These are phyloP conservation scores for Riparia riparia DNA, from an alignment of 2,113 vertebrate genomes.

Conservation along the genomic window DNA sequence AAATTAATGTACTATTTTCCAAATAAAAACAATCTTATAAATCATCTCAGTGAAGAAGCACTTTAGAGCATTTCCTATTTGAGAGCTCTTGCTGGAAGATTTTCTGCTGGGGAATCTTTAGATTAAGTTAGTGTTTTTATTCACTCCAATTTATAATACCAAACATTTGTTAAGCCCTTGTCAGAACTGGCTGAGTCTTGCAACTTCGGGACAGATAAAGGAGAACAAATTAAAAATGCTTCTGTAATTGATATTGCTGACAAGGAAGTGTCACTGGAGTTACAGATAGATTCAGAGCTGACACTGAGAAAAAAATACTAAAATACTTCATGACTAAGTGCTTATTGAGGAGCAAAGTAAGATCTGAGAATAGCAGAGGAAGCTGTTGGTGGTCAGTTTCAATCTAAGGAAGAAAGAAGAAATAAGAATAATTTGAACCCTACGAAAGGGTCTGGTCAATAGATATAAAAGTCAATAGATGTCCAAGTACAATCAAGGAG, in stretches of 20 bases:
- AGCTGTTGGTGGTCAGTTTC: constrained; percentile 44
- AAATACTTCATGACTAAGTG: constrained; percentile 31
- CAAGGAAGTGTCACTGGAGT: not conserved
- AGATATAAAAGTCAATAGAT: not conserved
- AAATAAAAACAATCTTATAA: not conserved
- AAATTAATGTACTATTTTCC: not conserved
- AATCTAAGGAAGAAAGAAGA: not conserved
- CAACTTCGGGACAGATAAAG: constrained; percentile 10
- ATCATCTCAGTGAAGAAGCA: not conserved
- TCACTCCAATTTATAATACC: not conserved
- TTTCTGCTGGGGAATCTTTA: not conserved
- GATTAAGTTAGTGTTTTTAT: not conserved
- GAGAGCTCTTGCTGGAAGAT: not conserved
- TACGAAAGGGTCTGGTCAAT: not conserved
- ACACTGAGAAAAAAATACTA: not conserved
- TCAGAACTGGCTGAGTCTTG: constrained; percentile 4
- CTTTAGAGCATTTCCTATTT: not conserved
- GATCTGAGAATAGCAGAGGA: not conserved
- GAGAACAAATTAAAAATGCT: constrained; percentile 41
- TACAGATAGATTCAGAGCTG: constrained; percentile 37
- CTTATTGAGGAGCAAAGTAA: constrained; percentile 3
- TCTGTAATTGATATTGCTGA: constrained; percentile 41
- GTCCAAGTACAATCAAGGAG: not conserved
- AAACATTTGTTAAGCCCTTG: not conserved
- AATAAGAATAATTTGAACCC: not conserved